These are phyloP conservation scores for Ochropleura plecta DNA, from an alignment of 2,888 invertebrate species.

Conservation along the genomic window DNA sequence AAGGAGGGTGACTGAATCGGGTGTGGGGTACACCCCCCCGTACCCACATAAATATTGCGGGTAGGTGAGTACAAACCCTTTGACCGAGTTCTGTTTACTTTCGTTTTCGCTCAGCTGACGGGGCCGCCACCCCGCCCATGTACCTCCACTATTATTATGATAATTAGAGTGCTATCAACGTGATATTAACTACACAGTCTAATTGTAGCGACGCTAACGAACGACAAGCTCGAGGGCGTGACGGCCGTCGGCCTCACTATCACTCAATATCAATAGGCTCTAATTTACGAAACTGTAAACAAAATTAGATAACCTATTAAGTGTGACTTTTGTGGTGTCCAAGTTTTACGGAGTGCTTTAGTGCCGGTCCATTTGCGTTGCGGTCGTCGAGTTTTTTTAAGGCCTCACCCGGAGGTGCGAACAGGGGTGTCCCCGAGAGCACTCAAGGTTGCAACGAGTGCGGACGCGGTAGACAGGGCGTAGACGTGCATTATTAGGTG, in stretches of 20 bases:
- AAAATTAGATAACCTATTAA: constrained; percentile 20
- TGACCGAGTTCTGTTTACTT: constrained; percentile 91
- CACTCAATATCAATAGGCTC: constrained; percentile 44
- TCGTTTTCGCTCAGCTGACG: constrained; percentile 91
- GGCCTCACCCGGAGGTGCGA: constrained; percentile 68
- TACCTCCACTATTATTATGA: constrained; percentile 88
- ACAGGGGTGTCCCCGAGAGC: constrained; percentile 80
- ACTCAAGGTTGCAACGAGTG: constrained; percentile 89
- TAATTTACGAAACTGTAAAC: constrained; percentile 35
- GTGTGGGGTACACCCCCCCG: constrained; percentile 85
- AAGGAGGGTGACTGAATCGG: constrained; percentile 88
- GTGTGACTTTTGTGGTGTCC: constrained; percentile 28
- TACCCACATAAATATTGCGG: constrained; percentile 91
- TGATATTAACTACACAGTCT: constrained; percentile 77
- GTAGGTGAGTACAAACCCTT: constrained; percentile 91
- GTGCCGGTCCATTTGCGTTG: constrained; percentile 47
- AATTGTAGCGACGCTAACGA: constrained; percentile 70
- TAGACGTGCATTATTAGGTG: constrained; percentile 91
- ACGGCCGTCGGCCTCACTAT: constrained; percentile 38
- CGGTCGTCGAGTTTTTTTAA: constrained; percentile 65
- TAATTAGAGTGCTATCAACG: constrained; percentile 88
- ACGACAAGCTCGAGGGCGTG: constrained; percentile 55
- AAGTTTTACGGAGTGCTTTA: constrained; percentile 40
- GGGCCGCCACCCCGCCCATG: constrained; percentile 84
- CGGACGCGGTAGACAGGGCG: constrained; percentile 89